phyloP scores from a whole-genome alignment of 2,113 vertebrate genomes.

The Trogon surrucura region DNA sequence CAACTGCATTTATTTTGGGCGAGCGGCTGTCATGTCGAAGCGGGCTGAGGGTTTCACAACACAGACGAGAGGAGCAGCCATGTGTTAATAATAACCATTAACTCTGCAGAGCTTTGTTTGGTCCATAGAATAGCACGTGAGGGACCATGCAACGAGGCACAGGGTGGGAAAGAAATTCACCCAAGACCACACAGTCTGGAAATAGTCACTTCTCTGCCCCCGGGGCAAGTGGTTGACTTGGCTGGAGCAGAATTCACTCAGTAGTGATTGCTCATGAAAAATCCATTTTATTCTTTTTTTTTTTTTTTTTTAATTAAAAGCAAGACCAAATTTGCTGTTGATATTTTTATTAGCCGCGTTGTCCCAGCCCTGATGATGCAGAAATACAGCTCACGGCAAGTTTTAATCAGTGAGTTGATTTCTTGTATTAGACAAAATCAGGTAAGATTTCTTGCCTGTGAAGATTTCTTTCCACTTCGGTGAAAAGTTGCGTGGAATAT shows the following conservation, averaged over 20 bases:
- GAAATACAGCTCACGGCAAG: background rate
- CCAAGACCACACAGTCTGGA: background rate
- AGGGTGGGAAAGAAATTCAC: background rate
- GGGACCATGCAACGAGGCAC: background rate
- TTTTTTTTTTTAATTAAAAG: background rate
- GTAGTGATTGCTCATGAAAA: background rate
- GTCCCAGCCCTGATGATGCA: background rate
- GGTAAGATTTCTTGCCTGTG: background rate
- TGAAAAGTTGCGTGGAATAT: background rate
- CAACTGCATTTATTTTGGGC: background rate
- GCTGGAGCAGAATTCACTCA: background rate
- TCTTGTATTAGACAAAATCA: background rate
- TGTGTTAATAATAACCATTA: background rate
- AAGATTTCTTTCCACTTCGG: background rate
- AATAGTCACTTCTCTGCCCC: background rate
- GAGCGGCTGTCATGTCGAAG: background rate
- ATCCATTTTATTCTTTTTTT: no score
- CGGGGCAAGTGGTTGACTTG: background rate
- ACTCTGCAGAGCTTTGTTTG: background rate
- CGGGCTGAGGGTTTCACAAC: background rate
- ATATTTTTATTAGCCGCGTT: background rate
- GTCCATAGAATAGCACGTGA: background rate
- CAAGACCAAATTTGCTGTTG: background rate
- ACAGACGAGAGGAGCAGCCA: background rate
- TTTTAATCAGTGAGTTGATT: rapidly evolving